These are phyloP conservation scores for Ictalurus furcatus DNA, from an alignment of 2,113 vertebrate species.

Conservation along the genomic window DNA sequence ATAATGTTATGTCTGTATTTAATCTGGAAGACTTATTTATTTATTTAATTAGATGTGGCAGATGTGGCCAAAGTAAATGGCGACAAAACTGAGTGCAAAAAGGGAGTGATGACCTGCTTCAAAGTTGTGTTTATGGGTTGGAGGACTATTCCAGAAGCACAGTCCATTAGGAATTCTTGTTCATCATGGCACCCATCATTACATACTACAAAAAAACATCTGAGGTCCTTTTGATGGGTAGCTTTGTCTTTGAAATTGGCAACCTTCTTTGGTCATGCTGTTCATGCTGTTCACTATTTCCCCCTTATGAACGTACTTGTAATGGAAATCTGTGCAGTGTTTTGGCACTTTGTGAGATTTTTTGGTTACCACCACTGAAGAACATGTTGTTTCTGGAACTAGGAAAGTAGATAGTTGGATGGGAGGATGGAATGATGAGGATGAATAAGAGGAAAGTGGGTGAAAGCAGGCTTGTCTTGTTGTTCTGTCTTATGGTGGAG, in stretches of 20 bases:
- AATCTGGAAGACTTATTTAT: background rate
- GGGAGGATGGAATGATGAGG: background rate
- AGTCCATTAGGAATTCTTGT: constrained; percentile 41
- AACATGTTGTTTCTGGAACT: background rate
- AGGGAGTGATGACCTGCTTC: constrained; percentile 3
- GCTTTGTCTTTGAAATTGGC: background rate
- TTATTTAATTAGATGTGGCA: background rate
- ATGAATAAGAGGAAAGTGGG: background rate
- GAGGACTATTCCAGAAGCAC: constrained; percentile 20
- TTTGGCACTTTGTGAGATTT: constrained; percentile 16
- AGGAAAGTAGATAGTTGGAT: background rate
- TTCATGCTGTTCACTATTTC: background rate
- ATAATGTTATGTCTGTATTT: background rate
- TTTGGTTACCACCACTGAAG: background rate
- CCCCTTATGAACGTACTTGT: constrained; percentile 1
- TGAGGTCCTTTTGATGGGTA: background rate
- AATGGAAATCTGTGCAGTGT: constrained; percentile 23
- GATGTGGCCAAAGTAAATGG: background rate
- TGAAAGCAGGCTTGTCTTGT: constrained; percentile 14
- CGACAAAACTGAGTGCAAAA: constrained; percentile 9
- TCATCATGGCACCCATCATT: constrained; percentile 30
- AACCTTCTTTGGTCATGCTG: constrained; percentile 11
- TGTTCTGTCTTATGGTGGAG: background rate
- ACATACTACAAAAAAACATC: background rate
- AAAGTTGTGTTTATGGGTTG: constrained; percentile 26